Base-by-base conservation (phyloP, 2,888 invertebrate species). In the Hydriomena furcata region DNA sequence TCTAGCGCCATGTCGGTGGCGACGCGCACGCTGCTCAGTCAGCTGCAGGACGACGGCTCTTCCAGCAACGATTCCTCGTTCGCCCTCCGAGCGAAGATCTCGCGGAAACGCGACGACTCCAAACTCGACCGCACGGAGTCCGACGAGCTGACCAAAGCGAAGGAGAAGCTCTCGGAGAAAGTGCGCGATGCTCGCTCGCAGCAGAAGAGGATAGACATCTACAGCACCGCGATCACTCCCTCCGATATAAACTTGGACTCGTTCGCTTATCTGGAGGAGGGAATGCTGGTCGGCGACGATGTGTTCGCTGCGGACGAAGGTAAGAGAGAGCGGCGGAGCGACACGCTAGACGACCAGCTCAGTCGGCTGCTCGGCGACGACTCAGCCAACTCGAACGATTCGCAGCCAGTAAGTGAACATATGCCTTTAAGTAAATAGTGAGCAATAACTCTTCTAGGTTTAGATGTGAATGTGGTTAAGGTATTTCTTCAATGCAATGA, bases 61-160 rank as follows among this genome's bases (percentile, higher is more conserved):
- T 91, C 91, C 27, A 91, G 91, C 73, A 91, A 90, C 74, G 91
- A 91, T 68, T 90, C 89, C 21, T 84, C 89, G 35, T 91, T 90
- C 73, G 83, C 88, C 55, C 78, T 88, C 52, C 82, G 75, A 60
- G 65, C 82, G 8, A 86, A 82, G 63, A 73, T 36, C 79, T 76
- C 56, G 38, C 68, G 58, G 76, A 71, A 31, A 66, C 79, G 74
- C 35, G 58, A 49, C 28, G 78, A 82, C 37, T 20, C 67, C 7
- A 82, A 78, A 55, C 66, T 82, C 12, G 85, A 83, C 58, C 76
- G 73, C 40, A 73, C 73, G 4, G 89, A 90, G 28, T 76, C 73
- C 13, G 90, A 89, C 55, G 89, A 83, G 38, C 68, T 89, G 36
- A 84, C 80, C 6, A 84, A 85, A 60, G 89, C 87, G 41, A 84